phyloP scores from a whole-genome alignment of 2,797 vertebrate genomes.

The Chelon labrosus region DNA sequence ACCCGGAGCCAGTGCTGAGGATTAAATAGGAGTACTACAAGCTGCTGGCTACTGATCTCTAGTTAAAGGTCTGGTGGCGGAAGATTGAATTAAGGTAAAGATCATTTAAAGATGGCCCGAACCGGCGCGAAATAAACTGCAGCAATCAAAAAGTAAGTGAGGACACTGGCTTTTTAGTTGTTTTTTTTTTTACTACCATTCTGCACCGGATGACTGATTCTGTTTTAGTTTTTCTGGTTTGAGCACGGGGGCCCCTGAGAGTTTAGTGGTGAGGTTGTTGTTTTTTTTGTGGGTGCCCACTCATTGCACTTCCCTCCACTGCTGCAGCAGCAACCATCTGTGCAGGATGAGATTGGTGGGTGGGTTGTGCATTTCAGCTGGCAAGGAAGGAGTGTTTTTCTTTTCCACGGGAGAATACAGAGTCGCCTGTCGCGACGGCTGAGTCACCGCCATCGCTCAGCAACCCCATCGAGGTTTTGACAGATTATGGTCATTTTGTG shows the following conservation, averaged over 20 bases:
- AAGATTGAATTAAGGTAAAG: background rate
- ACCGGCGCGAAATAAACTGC: background rate
- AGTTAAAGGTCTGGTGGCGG: background rate
- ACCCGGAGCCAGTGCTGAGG: background rate
- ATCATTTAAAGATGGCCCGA: constrained; percentile 1
- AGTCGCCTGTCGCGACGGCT: constrained; percentile 14
- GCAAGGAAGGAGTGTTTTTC: constrained; percentile 13
- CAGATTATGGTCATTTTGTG: constrained; percentile 29
- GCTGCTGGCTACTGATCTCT: background rate
- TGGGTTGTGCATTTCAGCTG: constrained; percentile 6
- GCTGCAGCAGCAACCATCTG: background rate
- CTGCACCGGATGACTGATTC: background rate
- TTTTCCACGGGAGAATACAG: constrained; percentile 1
- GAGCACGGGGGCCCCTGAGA: too few species aligned
- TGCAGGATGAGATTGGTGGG: background rate
- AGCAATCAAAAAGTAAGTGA: background rate
- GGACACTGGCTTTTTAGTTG: background rate
- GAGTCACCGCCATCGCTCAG: constrained; percentile 35
- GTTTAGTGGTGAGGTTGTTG: too few species aligned
- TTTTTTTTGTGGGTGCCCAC: background rate
- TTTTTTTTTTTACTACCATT: background rate
- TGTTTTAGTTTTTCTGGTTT: background rate
- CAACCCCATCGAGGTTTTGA: background rate
- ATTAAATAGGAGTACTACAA: background rate
- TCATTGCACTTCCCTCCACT: background rate